These are phyloP conservation scores for Pterocles burchelli DNA, from an alignment of 2,113 vertebrate genomes.

Conservation along the genomic window DNA sequence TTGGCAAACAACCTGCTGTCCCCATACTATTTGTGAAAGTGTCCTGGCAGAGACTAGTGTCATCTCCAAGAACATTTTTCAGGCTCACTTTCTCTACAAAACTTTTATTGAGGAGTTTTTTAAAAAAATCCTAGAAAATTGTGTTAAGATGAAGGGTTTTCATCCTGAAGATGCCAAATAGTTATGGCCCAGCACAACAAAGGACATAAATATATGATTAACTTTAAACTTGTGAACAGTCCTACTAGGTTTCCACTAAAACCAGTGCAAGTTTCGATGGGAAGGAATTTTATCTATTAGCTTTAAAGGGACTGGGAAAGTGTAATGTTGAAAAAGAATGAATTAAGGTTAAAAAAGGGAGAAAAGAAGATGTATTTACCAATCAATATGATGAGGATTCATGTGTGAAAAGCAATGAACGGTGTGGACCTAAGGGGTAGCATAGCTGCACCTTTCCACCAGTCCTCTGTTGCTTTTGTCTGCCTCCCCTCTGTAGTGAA, in stretches of 20 bases:
- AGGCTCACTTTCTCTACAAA: conserved; percentile 55
- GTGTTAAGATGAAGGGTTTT: conserved; percentile 22
- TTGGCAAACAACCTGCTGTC: conserved; percentile 70
- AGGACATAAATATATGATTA: background rate
- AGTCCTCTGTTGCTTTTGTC: background rate
- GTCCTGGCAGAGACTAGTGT: conserved; percentile 69
- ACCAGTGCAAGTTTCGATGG: background rate
- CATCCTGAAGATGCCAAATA: background rate
- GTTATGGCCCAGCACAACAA: conserved; percentile 1
- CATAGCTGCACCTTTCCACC: background rate
- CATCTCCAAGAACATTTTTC: conserved; percentile 66
- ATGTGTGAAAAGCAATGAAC: background rate
- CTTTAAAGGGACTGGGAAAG: background rate
- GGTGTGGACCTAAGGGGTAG: background rate
- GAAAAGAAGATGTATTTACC: background rate
- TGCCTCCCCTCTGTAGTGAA: background rate
- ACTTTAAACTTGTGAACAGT: background rate
- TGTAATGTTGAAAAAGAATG: background rate
- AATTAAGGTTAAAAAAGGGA: background rate
- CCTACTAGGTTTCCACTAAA: background rate
- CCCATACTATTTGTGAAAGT: conserved; percentile 67
- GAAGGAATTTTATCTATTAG: background rate
- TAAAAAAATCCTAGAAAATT: background rate
- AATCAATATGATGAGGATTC: background rate
- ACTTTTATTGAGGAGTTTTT: conserved; percentile 49